phyloP scores from a whole-genome alignment of 2,888 invertebrate genomes.

The Tipula vernalis region DNA sequence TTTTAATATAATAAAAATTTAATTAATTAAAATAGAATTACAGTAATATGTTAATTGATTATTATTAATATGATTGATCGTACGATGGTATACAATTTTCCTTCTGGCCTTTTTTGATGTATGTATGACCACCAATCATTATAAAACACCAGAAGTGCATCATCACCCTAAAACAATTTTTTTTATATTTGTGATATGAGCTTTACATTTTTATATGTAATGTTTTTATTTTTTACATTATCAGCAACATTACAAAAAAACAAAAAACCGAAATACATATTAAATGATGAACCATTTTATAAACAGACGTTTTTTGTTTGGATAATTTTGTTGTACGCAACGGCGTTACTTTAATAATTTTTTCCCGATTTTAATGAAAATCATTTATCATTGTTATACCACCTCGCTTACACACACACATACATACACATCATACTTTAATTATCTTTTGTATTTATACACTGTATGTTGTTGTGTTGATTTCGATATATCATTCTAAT shows the following conservation, averaged over 20 bases:
- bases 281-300: background rate
- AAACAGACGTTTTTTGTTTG: background rate
- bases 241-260: background rate
- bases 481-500: constrained; percentile 4
- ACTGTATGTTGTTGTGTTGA: background rate
- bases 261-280: background rate
- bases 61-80: background rate
- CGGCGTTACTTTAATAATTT: background rate
- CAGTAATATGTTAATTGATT: background rate
- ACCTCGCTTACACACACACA: background rate
- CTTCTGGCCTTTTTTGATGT: background rate
- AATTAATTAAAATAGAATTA: background rate
- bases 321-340: too few species aligned
- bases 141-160: background rate
- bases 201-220: background rate
- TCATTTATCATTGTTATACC: background rate
- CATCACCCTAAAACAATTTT: background rate
- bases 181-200: background rate
- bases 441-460: background rate
- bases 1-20: background rate
- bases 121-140: background rate
- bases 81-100: background rate
- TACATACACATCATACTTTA: background rate
- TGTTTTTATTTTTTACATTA: background rate
- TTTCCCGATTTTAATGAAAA: background rate